phyloP scores from a whole-genome alignment of 2,113 vertebrate genomes.

The Lipotes vexillifer region DNA sequence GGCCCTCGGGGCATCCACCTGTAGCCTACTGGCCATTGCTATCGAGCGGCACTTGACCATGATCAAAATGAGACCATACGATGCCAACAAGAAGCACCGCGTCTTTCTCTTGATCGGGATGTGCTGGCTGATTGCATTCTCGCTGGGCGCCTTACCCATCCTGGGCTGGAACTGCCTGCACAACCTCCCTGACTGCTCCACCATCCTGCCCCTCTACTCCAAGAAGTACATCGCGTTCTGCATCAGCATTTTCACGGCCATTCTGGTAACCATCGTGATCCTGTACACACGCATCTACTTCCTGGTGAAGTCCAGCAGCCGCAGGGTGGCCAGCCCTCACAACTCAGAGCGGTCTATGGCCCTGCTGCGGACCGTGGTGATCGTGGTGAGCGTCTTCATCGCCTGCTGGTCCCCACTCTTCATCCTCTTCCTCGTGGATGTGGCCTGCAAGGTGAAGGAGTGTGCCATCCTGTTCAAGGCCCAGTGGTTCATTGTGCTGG shows the following conservation, averaged over 20 bases:
- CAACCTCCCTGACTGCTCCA: conserved; percentile 92
- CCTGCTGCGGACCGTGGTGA: conserved; percentile 93
- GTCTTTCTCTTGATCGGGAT: conserved; percentile 95
- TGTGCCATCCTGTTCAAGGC: conserved; percentile 87
- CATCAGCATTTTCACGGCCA: conserved; percentile 89
- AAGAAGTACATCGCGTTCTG: conserved; percentile 96
- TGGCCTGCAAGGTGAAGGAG: conserved; percentile 85
- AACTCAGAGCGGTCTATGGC: conserved; percentile 93
- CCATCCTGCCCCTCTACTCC: conserved; percentile 92
- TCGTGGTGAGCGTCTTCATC: conserved; percentile 95
- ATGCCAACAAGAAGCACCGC: conserved; percentile 93
- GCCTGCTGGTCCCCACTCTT: conserved; percentile 95
- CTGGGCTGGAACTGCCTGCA: conserved; percentile 96
- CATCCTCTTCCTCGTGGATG: conserved; percentile 91
- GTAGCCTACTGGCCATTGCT: conserved; percentile 95
- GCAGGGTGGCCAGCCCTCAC: conserved; percentile 89
- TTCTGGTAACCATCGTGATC: conserved; percentile 90
- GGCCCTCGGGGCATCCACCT: conserved; percentile 92
- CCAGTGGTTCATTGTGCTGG: conserved; percentile 92
- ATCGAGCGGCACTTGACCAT: conserved; percentile 97
- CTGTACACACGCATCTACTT: conserved; percentile 94
- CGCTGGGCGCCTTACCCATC: conserved; percentile 91
- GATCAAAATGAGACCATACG: conserved; percentile 98
- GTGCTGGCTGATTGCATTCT: conserved; percentile 92
- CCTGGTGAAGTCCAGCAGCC: conserved; percentile 94